phyloP scores from a whole-genome alignment of 2,113 vertebrate genomes.

The Tamias sibiricus region DNA sequence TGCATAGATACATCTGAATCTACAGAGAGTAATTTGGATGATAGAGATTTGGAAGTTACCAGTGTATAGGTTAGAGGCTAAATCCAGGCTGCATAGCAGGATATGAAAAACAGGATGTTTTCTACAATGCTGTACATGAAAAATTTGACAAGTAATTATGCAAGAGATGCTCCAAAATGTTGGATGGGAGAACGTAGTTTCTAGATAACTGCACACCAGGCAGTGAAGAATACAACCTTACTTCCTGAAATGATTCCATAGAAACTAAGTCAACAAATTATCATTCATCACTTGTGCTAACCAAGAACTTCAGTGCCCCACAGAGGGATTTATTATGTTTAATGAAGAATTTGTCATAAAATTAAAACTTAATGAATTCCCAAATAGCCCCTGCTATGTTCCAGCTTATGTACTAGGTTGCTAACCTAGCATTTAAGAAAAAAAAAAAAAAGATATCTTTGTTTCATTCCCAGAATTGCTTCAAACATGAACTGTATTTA shows the following conservation, averaged over 20 bases:
- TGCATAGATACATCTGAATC: neutral
- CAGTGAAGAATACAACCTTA: neutral
- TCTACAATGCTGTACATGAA: neutral
- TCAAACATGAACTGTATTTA: neutral
- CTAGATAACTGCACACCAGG: neutral
- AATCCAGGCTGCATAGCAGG: neutral
- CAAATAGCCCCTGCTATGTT: neutral
- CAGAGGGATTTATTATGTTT: conserved; percentile 12
- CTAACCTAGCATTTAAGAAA: too few relatives aligned
- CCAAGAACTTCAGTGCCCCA: neutral
- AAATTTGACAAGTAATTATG: neutral
- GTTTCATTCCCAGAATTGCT: conserved; percentile 36
- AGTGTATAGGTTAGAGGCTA: neutral
- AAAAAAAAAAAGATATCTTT: neutral
- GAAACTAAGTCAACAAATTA: neutral
- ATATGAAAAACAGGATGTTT: neutral
- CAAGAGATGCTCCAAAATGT: neutral
- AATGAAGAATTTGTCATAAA: conserved; percentile 45
- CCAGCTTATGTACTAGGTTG: neutral
- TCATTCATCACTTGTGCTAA: neutral
- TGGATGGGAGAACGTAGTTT: neutral
- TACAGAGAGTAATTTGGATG: neutral
- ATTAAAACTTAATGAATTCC: conserved; percentile 53
- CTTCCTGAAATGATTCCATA: neutral
- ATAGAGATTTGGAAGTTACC: neutral